phyloP scores from a whole-genome alignment of 2,888 invertebrate species.

The Philaethria dido region DNA sequence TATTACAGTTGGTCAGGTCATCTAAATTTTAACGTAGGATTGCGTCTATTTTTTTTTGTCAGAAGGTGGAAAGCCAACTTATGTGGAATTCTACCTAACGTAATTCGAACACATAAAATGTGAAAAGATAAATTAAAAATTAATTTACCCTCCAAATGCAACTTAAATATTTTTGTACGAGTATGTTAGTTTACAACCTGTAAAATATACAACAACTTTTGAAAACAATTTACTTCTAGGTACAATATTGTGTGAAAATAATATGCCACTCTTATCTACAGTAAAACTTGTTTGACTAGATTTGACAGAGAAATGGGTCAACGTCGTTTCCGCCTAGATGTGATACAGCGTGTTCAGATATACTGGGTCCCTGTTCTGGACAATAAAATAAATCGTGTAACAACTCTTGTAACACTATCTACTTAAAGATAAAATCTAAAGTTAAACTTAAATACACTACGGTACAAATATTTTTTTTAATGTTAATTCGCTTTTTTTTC shows the following conservation, averaged over 20 bases:
- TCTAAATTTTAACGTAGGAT: too few species aligned
- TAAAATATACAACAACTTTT: not conserved
- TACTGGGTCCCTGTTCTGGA: constrained; percentile 3
- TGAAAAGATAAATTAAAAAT: too few species aligned
- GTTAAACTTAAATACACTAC: not conserved
- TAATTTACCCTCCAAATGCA: too few species aligned
- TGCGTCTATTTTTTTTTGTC: too few species aligned
- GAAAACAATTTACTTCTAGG: not conserved
- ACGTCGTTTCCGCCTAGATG: constrained; percentile 20
- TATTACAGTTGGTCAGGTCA: too few species aligned
- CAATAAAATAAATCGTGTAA: constrained; percentile 13
- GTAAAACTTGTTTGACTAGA: constrained; percentile 18
- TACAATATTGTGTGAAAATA: too few species aligned
- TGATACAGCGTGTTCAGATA: constrained; percentile 20
- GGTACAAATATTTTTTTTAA: not conserved
- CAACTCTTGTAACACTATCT: constrained; percentile 10
- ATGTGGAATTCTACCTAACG: too few species aligned
- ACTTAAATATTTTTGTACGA: not conserved
- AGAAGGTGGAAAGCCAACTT: too few species aligned
- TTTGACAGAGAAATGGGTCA: constrained; percentile 18
- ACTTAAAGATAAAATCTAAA: not conserved
- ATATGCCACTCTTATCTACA: too few species aligned
- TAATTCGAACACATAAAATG: too few species aligned
- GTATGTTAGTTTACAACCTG: not conserved
- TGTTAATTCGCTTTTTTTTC: too few species aligned